Evolutionary conservation across 2,113 vertebrate species (phyloP).

Genomic region (chimpanzee (Pan troglodytes)): DNA sequence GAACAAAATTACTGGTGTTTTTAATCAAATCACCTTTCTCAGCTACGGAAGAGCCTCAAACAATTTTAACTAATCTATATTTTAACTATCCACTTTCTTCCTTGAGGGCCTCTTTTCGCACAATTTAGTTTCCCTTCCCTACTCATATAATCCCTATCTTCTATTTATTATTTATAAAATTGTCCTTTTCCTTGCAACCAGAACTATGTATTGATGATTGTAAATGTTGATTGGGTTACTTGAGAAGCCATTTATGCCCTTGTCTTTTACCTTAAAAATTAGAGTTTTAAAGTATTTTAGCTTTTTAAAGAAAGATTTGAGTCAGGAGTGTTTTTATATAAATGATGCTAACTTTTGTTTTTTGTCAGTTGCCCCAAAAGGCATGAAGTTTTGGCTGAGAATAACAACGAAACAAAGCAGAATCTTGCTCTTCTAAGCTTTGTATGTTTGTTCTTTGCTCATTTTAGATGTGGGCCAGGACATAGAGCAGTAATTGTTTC

Average conservation of each 20-base stretch:
- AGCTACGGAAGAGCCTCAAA: not conserved
- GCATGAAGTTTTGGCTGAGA: not conserved
- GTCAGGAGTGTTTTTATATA: not conserved
- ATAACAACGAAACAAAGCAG: not conserved
- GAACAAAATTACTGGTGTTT: not conserved
- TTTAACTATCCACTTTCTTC: not conserved
- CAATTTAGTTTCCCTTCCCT: constrained; percentile 7
- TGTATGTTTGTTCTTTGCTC: not conserved
- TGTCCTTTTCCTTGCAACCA: constrained; percentile 50
- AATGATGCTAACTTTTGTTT: constrained; percentile 21
- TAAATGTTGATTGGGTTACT: not conserved
- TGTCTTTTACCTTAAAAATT: constrained; percentile 15
- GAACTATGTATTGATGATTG: constrained; percentile 38
- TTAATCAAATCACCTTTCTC: not conserved
- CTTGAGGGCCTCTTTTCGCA: not conserved
- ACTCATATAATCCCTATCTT: not conserved
- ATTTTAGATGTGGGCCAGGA: not conserved
- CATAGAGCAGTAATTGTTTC: not conserved
- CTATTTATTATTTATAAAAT: constrained; percentile 58
- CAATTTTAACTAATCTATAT: not conserved
- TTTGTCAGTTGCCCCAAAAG: constrained; percentile 26
- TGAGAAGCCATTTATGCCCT: not conserved
- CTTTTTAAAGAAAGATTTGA: not conserved
- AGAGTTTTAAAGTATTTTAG: not conserved
- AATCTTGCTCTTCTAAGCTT: not conserved